These are phyloP conservation scores for Pimpla rufipes DNA, from an alignment of 2,888 invertebrate species.

Conservation along the genomic window DNA sequence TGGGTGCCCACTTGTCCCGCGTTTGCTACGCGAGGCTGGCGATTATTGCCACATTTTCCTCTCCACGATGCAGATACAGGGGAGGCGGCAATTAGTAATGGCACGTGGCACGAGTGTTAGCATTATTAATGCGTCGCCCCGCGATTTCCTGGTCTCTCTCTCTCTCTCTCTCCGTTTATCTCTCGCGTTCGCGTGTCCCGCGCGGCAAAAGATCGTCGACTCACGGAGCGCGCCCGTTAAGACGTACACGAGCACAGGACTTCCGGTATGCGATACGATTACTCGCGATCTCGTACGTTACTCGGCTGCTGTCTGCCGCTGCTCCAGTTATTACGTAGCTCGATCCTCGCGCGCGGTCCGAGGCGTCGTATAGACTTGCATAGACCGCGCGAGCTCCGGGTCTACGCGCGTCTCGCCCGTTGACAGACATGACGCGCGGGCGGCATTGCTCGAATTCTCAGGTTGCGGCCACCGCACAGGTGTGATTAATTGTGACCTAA, in stretches of 20 bases:
- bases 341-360: not conserved
- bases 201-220: slow-evolving; percentile 10
- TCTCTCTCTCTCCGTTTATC: too few relatives aligned
- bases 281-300: slow-evolving; percentile 8
- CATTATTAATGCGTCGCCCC: too few relatives aligned
- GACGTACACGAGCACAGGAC: too few relatives aligned
- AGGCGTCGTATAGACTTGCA: too few relatives aligned
- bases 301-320: slow-evolving; percentile 3
- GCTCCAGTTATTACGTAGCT: slow-evolving; percentile 26
- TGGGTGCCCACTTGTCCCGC: too few relatives aligned
- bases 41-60: too few relatives aligned
- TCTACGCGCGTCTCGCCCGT: not conserved
- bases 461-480: slow-evolving; percentile 36
- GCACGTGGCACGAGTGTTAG: not conserved
- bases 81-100: too few relatives aligned
- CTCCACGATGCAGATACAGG: not conserved
- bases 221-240: slow-evolving; percentile 3
- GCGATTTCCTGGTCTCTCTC: too few relatives aligned
- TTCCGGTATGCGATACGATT: slow-evolving; percentile 30
- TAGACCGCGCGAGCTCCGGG: slow-evolving; percentile 3
- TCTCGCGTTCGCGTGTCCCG: not conserved
- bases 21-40: too few relatives aligned
- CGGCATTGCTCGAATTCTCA: slow-evolving; percentile 51
- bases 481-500: slow-evolving; percentile 64
- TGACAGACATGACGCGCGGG: slow-evolving; percentile 23